phyloP scores from a whole-genome alignment of 2,113 vertebrate species.

The Apaloderma vittatum region DNA sequence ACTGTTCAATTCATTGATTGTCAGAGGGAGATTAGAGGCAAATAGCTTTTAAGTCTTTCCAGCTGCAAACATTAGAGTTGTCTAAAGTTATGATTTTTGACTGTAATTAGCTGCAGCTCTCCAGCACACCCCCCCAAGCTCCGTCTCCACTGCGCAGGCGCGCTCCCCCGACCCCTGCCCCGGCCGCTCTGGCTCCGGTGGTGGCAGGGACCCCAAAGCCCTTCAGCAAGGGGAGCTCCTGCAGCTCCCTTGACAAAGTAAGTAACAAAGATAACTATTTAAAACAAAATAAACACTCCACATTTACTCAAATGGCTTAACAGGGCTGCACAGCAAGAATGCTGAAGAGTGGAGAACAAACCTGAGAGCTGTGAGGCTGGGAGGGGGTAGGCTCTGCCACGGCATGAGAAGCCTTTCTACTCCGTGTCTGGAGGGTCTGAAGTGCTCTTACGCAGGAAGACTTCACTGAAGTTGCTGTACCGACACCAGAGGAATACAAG shows the following conservation, averaged over 20 bases:
- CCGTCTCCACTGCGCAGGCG: rapidly evolving
- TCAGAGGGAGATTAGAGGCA: slow-evolving; percentile 76
- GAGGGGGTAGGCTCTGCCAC: neutral
- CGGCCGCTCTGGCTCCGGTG: neutral
- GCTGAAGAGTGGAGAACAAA: neutral
- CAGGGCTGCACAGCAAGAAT: rapidly evolving
- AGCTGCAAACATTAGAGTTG: slow-evolving; percentile 72
- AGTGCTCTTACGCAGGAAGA: neutral
- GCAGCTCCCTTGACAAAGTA: neutral
- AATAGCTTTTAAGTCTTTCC: slow-evolving; percentile 75
- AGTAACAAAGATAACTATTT: neutral
- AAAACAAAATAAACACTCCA: no score
- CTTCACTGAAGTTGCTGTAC: neutral
- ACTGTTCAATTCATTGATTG: slow-evolving; percentile 75
- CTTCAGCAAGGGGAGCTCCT: neutral
- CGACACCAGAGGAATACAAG: neutral
- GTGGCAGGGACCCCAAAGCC: neutral
- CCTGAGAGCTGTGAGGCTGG: neutral
- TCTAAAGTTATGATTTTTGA: slow-evolving; percentile 69
- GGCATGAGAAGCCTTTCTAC: neutral
- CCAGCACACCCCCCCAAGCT: neutral
- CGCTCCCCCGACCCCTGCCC: neutral
- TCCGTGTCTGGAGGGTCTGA: neutral
- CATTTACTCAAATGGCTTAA: neutral
- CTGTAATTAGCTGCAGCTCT: slow-evolving; percentile 55